Evolutionary conservation across 2,113 vertebrate genomes (phyloP), one percentile per base, ranked within the genome.

Genomic region (Nerophis lumbriciformis): DNA sequence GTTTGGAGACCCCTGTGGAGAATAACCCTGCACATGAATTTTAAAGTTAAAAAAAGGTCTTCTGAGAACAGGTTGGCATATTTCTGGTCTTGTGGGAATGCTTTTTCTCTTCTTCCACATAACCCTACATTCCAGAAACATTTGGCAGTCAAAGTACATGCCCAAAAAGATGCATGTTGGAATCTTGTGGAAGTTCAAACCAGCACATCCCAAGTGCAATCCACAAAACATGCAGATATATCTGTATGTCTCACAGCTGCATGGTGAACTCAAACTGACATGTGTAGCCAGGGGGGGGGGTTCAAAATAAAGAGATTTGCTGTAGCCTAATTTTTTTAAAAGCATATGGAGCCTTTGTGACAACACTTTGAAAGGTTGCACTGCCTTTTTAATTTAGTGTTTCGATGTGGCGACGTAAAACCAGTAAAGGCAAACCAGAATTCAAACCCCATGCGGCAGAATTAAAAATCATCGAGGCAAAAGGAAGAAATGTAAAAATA

Each of bases 51-150:
- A 61, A 49, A 58, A 28, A 14, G 36, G 9, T 16, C 5, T 45
- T 63, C 35, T 45, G 51, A 36, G 14, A 5, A 63, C 28, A 50
- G 11, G 48, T 64, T 49, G 37, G 28, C 10, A 68, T 56, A 47
- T 44, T 69, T 68, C 49, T 66, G 51, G 35, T 58, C 49, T 49
- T 36, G 19, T 15, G 11, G 19, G 62, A 55, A 61, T 19, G 39
- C 45, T 60, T 60, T 28, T 60, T 60, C 38, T 39, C 28, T 61
- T 53, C 51, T 69, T 60, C 47, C 8, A 50, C 37, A 35, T n/a
- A 63, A 58, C 19, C 53, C 42, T 61, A n/a, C 65, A 68, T 79
- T 67, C 64, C 73, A 62, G 21, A 65, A 57, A 54, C 53, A 59
- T 61, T 44, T 54, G 14, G 62, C 50, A 50, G 37, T 51, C 14